Evolutionary conservation across 1,140 invertebrate genomes (phyloP), one percentile per base, ranked within the genome.

Genomic region (Rhizoglyphus robini): DNA sequence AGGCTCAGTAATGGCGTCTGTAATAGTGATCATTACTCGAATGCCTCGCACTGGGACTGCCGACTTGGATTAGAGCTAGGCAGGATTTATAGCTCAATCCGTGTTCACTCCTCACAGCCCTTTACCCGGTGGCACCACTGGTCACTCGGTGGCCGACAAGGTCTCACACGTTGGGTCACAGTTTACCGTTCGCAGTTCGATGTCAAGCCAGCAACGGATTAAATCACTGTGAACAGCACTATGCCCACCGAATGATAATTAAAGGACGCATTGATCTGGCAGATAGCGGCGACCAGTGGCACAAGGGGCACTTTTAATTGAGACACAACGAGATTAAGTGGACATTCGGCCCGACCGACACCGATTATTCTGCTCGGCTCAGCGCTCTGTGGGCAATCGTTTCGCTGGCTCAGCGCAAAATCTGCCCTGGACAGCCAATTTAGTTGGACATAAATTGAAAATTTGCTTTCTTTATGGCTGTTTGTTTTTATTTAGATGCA

Each of bases 361-460:
- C 36, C 36, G 36, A 41, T 41, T 41, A 41, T 41, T 41, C 36
- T 41, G 36, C 36, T 41, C 36, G 36, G 36, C 36, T 41, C 36
- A 41, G 36, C 36, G 8, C 36, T 20, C 8, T 54, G 8, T 54
- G 23, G 8, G 51, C 51, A 5, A 32, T 54, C 23, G 51, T 54
- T 23, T 23, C 23, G 51, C 8, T 27, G 5, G 23, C 51, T 23
- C 8, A 54, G 23, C 8, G 23, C 8, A 25, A 54, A 54, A 27
- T 8, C 8, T 27, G 51, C 51, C 51, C 51, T 54, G 51, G 23
- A 8, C 15, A 15, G 23, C 23, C 51, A 25, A 27, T 25, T 32
- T 54, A 8, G 8, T 32, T 54, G 8, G 51, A 54, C 20, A 54
- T 54, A 54, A 54, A 54, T 54, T 54, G 51, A 54, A 54, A 54